Evolutionary conservation across 2,113 vertebrate species (phyloP).

Genomic region (Paradoxurus hermaphroditus): DNA sequence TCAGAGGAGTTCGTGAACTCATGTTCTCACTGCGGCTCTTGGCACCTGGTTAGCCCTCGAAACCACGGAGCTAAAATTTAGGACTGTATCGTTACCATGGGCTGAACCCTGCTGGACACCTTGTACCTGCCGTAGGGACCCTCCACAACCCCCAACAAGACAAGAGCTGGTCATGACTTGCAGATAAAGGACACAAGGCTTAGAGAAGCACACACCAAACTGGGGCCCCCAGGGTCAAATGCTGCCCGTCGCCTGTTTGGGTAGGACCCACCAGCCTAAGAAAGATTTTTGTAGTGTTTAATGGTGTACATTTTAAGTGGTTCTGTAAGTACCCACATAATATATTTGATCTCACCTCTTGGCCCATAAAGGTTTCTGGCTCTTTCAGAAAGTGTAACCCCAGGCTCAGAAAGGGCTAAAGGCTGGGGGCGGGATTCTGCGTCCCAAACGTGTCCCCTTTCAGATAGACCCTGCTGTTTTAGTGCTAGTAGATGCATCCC

Average conservation of each 20-base stretch:
- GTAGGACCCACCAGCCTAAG: not conserved
- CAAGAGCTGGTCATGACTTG: rapidly evolving
- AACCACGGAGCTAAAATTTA: rapidly evolving
- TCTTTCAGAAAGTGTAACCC: not conserved
- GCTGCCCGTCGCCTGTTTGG: not conserved
- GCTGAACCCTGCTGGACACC: rapidly evolving
- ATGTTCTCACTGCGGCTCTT: not conserved
- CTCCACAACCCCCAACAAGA: not conserved
- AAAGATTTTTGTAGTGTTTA: not conserved
- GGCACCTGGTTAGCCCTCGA: not conserved
- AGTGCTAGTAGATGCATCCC: not conserved
- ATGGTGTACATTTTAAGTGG: not conserved
- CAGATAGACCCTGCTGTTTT: not conserved
- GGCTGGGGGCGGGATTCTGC: not conserved
- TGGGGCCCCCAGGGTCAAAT: rapidly evolving
- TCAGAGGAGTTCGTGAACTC: not conserved
- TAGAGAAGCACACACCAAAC: rapidly evolving
- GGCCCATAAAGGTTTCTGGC: not conserved
- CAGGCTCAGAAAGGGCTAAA: not conserved
- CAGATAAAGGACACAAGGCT: not conserved
- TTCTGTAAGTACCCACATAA: not conserved
- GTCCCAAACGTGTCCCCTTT: not conserved
- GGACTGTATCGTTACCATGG: rapidly evolving
- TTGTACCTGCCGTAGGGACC: rapidly evolving
- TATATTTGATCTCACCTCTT: not conserved